phyloP scores from a whole-genome alignment of 2,888 invertebrate species.

The Odontothrips loti region DNA sequence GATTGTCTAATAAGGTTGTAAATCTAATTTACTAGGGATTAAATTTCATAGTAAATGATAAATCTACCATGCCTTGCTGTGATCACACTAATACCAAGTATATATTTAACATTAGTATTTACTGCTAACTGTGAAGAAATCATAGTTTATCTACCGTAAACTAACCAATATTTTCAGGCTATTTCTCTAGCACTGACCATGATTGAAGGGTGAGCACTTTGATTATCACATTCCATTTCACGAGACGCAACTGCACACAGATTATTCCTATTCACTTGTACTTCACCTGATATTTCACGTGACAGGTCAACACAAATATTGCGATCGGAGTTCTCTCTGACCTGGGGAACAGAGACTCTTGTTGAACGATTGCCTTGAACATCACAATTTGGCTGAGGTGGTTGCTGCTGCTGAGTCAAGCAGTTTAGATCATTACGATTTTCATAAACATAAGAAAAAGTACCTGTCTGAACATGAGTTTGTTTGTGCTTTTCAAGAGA shows the following conservation, averaged over 20 bases:
- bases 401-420: neutral
- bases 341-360: neutral
- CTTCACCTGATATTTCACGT: neutral
- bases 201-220: neutral
- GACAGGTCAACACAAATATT: constrained; percentile 5
- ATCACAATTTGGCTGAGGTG: neutral
- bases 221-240: constrained; percentile 4
- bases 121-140: neutral
- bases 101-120: neutral
- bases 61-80: neutral
- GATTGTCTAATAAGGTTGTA: neutral
- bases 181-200: constrained; percentile 7
- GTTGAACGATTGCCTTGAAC: neutral
- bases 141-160: neutral
- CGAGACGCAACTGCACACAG: neutral
- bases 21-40: neutral
- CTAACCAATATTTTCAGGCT: neutral
- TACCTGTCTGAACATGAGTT: constrained; percentile 4
- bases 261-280: neutral
- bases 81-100: neutral
- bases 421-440: neutral
- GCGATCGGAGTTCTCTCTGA: neutral
- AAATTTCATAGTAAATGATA: neutral
- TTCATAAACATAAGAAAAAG: constrained; percentile 10
- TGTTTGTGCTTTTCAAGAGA: constrained; percentile 36